Evolutionary conservation across 2,113 vertebrate genomes (phyloP).

Genomic region (Saguinus midas): DNA sequence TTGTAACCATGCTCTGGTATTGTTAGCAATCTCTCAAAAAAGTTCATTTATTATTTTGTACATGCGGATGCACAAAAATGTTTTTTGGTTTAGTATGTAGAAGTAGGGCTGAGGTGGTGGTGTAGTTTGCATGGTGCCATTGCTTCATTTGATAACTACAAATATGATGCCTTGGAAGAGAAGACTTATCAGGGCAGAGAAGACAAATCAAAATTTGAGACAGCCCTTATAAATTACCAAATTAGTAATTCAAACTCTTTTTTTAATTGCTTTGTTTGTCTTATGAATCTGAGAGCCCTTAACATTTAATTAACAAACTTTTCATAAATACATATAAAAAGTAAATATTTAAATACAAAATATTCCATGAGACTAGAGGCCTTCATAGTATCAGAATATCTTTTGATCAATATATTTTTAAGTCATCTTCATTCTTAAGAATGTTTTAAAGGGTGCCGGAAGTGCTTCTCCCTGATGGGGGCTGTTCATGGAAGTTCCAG

Average conservation of each 20-base stretch:
- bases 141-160: background rate
- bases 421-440: background rate
- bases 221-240: background rate
- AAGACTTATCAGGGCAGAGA: background rate
- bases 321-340: background rate
- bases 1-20: background rate
- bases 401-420: background rate
- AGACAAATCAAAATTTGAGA: background rate
- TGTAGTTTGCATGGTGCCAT: background rate
- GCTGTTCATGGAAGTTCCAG: conserved; percentile 79
- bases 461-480: conserved; percentile 77
- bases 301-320: background rate
- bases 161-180: background rate
- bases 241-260: background rate
- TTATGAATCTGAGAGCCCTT: background rate
- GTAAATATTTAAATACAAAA: conserved; percentile 26
- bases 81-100: background rate
- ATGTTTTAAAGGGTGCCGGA: conserved; percentile 68
- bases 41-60: background rate
- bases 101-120: background rate
- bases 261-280: background rate
- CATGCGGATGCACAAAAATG: background rate
- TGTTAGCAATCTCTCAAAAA: background rate
- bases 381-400: background rate
- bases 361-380: background rate